These are phyloP conservation scores for Poeciliopsis retropinna DNA, from an alignment of 2,113 vertebrate species.

Conservation along the genomic window DNA sequence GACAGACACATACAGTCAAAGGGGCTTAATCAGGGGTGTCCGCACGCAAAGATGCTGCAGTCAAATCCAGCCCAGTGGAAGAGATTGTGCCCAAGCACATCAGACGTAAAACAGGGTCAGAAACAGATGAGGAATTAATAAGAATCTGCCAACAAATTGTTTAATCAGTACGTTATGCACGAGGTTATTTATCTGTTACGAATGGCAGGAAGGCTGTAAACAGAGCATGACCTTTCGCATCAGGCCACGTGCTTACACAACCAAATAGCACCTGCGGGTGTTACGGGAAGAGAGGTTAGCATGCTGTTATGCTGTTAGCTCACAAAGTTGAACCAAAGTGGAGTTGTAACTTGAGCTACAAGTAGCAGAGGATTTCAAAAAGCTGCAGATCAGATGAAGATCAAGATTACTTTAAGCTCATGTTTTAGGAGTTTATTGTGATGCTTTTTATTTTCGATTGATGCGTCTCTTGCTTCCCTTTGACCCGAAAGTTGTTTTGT, in stretches of 20 bases:
- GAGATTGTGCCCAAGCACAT: background rate
- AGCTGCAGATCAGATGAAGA: conserved; percentile 5
- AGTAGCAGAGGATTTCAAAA: background rate
- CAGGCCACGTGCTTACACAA: conserved; percentile 13
- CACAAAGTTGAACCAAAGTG: background rate
- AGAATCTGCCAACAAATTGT: background rate
- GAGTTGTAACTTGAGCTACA: background rate
- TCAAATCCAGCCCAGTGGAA: conserved; percentile 12
- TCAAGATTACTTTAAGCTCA: background rate
- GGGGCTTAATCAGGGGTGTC: conserved; percentile 47
- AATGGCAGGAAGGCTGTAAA: conserved; percentile 23
- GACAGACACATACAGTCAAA: conserved; percentile 40
- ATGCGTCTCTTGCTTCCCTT: background rate
- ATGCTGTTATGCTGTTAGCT: conserved; percentile 9
- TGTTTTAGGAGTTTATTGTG: background rate
- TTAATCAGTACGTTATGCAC: background rate
- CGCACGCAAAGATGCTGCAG: conserved; percentile 44
- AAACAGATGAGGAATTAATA: background rate
- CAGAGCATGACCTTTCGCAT: conserved; percentile 33
- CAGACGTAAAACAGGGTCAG: background rate
- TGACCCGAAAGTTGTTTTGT: background rate
- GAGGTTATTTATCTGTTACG: conserved; percentile 14
- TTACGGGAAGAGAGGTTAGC: background rate
- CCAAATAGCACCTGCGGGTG: conserved; percentile 11
- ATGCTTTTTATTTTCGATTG: background rate